These are phyloP conservation scores for Antheraea pernyi DNA, from an alignment of 1,140 invertebrate species.

Conservation along the genomic window DNA sequence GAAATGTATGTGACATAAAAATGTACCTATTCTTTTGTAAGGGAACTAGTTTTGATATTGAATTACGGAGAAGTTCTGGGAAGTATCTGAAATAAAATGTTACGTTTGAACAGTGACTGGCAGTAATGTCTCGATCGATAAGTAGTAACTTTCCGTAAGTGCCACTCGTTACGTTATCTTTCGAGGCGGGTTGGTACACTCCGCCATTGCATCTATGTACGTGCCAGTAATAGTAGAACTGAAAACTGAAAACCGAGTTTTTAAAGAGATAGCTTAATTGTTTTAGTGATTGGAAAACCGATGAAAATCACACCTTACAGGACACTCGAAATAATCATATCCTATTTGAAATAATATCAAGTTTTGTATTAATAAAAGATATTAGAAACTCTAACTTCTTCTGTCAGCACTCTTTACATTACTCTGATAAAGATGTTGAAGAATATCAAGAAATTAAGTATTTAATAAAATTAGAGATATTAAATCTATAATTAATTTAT, in stretches of 20 bases:
- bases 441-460: too few species aligned
- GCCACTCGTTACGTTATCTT: background rate
- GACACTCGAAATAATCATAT: background rate
- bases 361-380: background rate
- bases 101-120: background rate
- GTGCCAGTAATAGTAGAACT: background rate
- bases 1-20: too few species aligned
- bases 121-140: background rate
- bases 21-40: too few species aligned
- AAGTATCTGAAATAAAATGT: background rate
- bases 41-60: too few species aligned
- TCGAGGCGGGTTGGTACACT: background rate
- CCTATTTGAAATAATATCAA: background rate
- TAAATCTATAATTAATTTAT: too few species aligned
- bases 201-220: background rate
- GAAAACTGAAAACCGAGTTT: background rate
- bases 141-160: background rate
- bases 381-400: too few species aligned
- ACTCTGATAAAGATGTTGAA: too few species aligned
- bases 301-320: background rate
- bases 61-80: too few species aligned
- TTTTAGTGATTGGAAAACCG: background rate
- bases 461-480: too few species aligned
- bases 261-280: background rate
- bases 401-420: too few species aligned